These are phyloP conservation scores for Halichondria panicea DNA, from an alignment of 37 sponge, comb jelly and placozoan species.

Conservation along the genomic window DNA sequence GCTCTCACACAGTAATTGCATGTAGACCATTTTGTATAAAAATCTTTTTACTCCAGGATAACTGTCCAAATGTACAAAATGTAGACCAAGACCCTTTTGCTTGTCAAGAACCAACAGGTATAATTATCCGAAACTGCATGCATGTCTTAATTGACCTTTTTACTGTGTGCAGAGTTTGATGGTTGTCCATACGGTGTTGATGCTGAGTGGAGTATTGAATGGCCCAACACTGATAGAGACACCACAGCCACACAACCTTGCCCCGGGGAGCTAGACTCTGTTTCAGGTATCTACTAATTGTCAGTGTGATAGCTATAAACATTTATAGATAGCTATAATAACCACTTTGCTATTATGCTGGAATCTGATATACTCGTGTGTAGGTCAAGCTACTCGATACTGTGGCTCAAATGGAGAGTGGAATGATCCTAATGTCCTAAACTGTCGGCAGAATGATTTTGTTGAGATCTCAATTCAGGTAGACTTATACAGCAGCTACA, in stretches of 20 bases:
- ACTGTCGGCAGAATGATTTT: background rate
- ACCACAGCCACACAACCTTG: conserved; percentile 36
- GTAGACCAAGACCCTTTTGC: conserved; percentile 15
- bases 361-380: conserved; percentile 18
- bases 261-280: conserved; percentile 21
- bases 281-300: background rate
- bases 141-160: background rate
- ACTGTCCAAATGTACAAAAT: conserved; percentile 32
- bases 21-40: background rate
- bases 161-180: conserved; percentile 14
- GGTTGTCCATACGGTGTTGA: conserved; percentile 43
- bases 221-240: conserved; percentile 43
- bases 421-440: conserved; percentile 7
- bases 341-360: background rate
- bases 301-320: background rate
- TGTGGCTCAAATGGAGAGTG: conserved; percentile 12
- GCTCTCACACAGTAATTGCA: background rate
- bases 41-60: conserved; percentile 17
- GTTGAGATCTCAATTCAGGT: background rate
- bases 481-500: background rate
- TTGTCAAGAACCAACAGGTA: conserved; percentile 18
- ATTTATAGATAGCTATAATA: background rate
- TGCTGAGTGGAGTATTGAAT: conserved; percentile 17
- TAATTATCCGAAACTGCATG: background rate
- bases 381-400: conserved; percentile 9